A percentile compares a stretch with the other conserved stretches of the same genome.
Evolutionary conservation across 1,140 invertebrate species (phyloP).

Genomic region (Grapholita molesta): DNA sequence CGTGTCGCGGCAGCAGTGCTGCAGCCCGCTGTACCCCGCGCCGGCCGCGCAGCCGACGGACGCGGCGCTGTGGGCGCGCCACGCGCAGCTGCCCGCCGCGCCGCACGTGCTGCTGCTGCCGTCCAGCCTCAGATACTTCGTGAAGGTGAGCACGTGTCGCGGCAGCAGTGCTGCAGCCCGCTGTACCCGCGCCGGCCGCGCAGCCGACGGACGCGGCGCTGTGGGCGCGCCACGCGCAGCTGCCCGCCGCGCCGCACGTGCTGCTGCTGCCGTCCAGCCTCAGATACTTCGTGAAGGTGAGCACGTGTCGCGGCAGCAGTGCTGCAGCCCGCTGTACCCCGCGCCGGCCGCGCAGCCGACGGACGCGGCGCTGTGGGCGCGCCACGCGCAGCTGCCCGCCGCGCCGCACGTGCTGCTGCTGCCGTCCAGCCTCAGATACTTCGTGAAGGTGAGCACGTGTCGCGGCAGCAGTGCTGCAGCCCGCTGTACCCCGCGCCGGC

Average conservation of each 20-base stretch:
- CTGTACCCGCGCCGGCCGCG: conserved; percentile 80
- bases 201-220: too few relatives aligned
- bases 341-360: too few relatives aligned
- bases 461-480: too few relatives aligned
- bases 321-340: conserved; percentile 84
- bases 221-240: too few relatives aligned
- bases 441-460: conserved; percentile 78
- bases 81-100: conserved; percentile 77
- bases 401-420: conserved; percentile 88
- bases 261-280: too few relatives aligned
- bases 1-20: conserved; percentile 86
- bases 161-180: conserved; percentile 89
- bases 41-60: too few relatives aligned
- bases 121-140: too few relatives aligned
- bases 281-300: conserved; percentile 24
- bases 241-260: too few relatives aligned
- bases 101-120: conserved; percentile 27
- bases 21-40: too few relatives aligned
- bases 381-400: conserved; percentile 79
- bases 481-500: too few relatives aligned
- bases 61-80: conserved; percentile 78
- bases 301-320: conserved; percentile 77
- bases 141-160: conserved; percentile 69
- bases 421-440: conserved; percentile 87
- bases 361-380: too few relatives aligned